Percentiles rank a stretch among this genome's conserved stretches.
These are phyloP conservation scores for Kryptolebias marmoratus DNA, from an alignment of 2,113 vertebrate species.

Conservation along the genomic window DNA sequence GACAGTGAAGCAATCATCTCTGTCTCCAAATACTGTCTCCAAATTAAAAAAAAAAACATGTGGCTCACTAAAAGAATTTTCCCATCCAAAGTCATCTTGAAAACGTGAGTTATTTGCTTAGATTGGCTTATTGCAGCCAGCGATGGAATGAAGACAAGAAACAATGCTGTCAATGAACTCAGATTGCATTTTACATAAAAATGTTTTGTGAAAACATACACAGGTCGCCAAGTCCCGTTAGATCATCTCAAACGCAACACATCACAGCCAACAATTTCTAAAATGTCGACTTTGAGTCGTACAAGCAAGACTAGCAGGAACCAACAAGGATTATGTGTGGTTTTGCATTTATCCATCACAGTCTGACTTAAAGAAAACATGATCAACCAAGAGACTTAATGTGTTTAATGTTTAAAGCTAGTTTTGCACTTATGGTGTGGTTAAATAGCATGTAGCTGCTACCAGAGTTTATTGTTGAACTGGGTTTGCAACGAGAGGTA, in stretches of 20 bases:
- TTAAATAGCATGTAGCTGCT: slow-evolving; percentile 42
- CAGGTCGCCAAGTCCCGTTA: slow-evolving; percentile 15
- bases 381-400: slow-evolving; percentile 33
- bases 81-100: slow-evolving; percentile 36
- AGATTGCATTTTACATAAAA: slow-evolving; percentile 37
- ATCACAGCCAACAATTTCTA: slow-evolving; percentile 10
- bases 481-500: slow-evolving; percentile 32
- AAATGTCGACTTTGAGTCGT: slow-evolving; percentile 19
- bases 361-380: slow-evolving; percentile 17
- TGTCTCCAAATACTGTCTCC: slow-evolving; percentile 39
- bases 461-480: slow-evolving; percentile 50
- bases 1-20: slow-evolving; percentile 27
- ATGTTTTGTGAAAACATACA: slow-evolving; percentile 41
- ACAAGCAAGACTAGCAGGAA: slow-evolving; percentile 12
- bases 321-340: slow-evolving; percentile 21
- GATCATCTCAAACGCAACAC: slow-evolving; percentile 5
- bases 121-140: slow-evolving; percentile 38
- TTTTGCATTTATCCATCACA: slow-evolving; percentile 32
- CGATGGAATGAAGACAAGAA: slow-evolving; percentile 30
- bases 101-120: slow-evolving; percentile 50
- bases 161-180: slow-evolving; percentile 40
- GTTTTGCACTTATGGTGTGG: slow-evolving; percentile 39
- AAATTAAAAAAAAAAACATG: slow-evolving; percentile 34
- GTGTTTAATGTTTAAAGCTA: slow-evolving; percentile 49
- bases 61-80: slow-evolving; percentile 39